phyloP scores from a whole-genome alignment of 2,888 invertebrate genomes.

The Julus scandinavius region DNA sequence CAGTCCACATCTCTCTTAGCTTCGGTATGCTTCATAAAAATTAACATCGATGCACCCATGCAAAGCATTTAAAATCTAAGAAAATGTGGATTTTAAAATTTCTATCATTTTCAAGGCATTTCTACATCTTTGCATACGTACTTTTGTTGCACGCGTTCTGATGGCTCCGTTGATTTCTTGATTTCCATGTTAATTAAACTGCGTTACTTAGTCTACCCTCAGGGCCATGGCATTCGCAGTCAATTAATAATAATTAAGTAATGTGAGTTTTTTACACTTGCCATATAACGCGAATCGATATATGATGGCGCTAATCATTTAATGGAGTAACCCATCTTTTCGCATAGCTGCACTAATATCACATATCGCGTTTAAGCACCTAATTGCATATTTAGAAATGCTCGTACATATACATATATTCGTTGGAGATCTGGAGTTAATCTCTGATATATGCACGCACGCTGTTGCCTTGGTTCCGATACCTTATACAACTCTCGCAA shows the following conservation, averaged over 20 bases:
- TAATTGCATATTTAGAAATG: conserved; percentile 15
- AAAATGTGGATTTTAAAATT: no score
- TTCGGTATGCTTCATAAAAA: no score
- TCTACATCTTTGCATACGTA: no score
- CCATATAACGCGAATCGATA: neutral
- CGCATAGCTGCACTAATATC: conserved; percentile 7
- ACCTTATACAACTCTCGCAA: neutral
- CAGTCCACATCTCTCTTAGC: no score
- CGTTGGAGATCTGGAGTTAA: conserved; percentile 12
- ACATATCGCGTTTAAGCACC: neutral
- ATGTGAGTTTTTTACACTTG: neutral
- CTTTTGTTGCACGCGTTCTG: no score
- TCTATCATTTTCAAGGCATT: no score
- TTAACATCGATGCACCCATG: no score
- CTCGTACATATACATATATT: conserved; percentile 23
- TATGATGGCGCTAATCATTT: conserved; percentile 4
- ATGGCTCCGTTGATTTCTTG: no score
- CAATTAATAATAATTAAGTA: conserved; percentile 20
- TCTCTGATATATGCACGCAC: neutral
- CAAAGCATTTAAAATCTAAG: no score
- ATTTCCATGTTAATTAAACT: neutral
- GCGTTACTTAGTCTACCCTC: neutral
- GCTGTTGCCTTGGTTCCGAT: neutral
- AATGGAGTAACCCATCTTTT: neutral
- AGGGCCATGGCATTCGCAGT: neutral